A percentile compares a stretch with the other conserved stretches of the same genome.
These are phyloP conservation scores for Colletes collaris DNA, from an alignment of 2,888 invertebrate genomes.

Conservation along the genomic window DNA sequence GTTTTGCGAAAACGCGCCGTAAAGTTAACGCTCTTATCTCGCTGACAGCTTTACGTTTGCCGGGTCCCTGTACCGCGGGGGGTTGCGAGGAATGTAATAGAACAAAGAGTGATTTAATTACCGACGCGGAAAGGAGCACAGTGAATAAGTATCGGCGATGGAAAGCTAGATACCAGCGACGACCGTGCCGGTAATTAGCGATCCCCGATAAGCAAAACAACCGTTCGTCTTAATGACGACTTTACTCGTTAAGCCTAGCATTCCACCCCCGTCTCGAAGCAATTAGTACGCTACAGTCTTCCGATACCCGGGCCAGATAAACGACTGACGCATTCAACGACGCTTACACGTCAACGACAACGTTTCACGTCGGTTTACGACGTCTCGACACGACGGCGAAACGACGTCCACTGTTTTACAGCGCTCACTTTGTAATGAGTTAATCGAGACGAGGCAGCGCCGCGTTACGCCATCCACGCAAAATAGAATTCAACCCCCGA, in stretches of 20 bases:
- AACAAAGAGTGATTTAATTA: slow-evolving; percentile 66
- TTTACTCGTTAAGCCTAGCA: slow-evolving; percentile 53
- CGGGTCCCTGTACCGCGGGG: slow-evolving; percentile 1
- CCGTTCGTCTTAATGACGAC: slow-evolving; percentile 64
- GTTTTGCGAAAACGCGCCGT: slow-evolving; percentile 49
- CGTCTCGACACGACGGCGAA: background rate
- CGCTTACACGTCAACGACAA: slow-evolving; percentile 19
- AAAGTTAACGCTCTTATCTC: slow-evolving; percentile 61
- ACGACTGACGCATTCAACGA: slow-evolving; percentile 8
- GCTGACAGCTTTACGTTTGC: slow-evolving; percentile 60
- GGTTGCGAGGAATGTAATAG: slow-evolving; percentile 36
- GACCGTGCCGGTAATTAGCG: slow-evolving; percentile 48
- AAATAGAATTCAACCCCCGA: too few relatives aligned
- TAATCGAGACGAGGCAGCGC: slow-evolving; percentile 5
- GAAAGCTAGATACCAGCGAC: slow-evolving; percentile 44
- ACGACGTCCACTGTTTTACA: slow-evolving; percentile 6
- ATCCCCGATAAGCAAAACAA: slow-evolving; percentile 61
- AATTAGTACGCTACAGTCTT: slow-evolving; percentile 61
- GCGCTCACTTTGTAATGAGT: slow-evolving; percentile 9
- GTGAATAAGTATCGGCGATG: slow-evolving; percentile 55
- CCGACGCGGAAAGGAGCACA: slow-evolving; percentile 30
- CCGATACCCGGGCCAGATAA: slow-evolving; percentile 55
- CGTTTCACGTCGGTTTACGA: background rate
- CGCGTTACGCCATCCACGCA: too few relatives aligned
- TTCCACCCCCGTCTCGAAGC: slow-evolving; percentile 56